Evolutionary conservation across 2,797 vertebrate species (phyloP).

Genomic region (Cottoperca gobio): DNA sequence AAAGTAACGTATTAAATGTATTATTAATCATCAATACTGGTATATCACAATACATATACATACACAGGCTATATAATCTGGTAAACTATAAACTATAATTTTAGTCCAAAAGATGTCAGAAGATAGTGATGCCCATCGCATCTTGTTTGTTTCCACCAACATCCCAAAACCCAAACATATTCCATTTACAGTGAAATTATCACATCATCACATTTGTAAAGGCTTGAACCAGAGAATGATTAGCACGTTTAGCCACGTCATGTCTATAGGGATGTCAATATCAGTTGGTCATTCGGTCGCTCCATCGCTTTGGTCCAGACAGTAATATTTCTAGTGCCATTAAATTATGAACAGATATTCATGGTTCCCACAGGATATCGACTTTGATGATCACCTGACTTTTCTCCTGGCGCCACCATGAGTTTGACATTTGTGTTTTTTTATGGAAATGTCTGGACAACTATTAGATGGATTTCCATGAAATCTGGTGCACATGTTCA

Average conservation of each 20-base stretch:
- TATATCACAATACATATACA: no score
- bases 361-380: background rate
- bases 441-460: background rate
- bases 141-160: no score
- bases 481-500: background rate
- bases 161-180: background rate
- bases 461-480: no score
- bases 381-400: background rate
- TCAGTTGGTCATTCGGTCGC: no score
- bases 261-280: no score
- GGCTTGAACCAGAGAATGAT: background rate
- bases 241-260: background rate
- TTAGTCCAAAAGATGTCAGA: background rate
- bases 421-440: background rate
- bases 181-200: background rate
- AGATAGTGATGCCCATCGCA: background rate
- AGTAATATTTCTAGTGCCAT: no score
- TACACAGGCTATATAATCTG: no score
- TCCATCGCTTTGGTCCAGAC: no score
- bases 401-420: background rate
- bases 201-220: background rate
- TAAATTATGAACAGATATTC: background rate
- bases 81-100: background rate
- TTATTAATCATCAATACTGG: no score
- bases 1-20: no score